Base-by-base conservation (phyloP, 2,888 invertebrate genomes). In the Troides aeacus region DNA sequence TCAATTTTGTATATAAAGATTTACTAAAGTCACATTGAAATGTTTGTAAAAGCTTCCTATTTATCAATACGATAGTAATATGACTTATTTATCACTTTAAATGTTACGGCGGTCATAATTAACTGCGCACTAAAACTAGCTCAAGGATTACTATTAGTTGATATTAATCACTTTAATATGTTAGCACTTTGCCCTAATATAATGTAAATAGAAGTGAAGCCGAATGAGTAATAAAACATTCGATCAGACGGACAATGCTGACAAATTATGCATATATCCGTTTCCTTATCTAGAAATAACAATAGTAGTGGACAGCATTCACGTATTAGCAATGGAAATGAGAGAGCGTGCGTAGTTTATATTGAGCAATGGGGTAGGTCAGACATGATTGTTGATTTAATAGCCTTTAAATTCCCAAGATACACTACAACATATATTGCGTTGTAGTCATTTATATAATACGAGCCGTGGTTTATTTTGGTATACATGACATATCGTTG, bases 321-420 rank as follows among this genome's bases (percentile, higher is more conserved):
- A 66, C 72, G 75, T 74, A 90, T 90, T 89, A 87, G 89, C 88
- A 90, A 85, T 90, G 85, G 85, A 82, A 90, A 90, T 90, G 76
- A 80, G 80, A 76, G 82, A 78, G 80, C 86, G 87, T 86, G 86
- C 78, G 77, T 77, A 78, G 85, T 77, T 79, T 84, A 82, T 78
- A 77, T 84, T 86, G 79, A 85, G 87, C 84, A 88, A 88, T 88
- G 80, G 88, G 90, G 86, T 89, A 90, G 89, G 90, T 90, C 89
- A 88, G 78, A 86, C 86, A 87, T 86, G 88, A 81, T 82, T 79
- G 76, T 76, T 76, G 81, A 81, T 83, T 86, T 83, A 79, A 82
- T 84, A 76, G 75, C 71, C 78, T 79, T 70, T 73, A 74, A 75
- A 74, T 73, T 74, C 39, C 66, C 63, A 15, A 66, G 71, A 74